Evolutionary conservation across 2,888 invertebrate species (phyloP), one percentile per base, ranked within the genome.

Genomic region (Dendrolimus houi): DNA sequence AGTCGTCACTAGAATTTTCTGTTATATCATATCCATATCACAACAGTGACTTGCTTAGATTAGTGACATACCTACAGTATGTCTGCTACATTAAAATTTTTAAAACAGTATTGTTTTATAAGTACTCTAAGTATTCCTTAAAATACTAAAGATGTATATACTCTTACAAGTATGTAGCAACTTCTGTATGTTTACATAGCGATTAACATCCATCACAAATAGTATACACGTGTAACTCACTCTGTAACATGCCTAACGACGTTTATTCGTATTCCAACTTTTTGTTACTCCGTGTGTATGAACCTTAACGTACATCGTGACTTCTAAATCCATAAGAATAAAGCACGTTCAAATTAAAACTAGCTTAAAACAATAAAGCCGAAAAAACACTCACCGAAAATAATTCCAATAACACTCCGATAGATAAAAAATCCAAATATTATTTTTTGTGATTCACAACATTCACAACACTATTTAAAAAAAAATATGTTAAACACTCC

Each of bases 341-440:
- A 59, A 61, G 56, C 65, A 67, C 66, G 67, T 57, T 64, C 61
- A 71, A 66, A 72, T 66, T 68, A 67, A 66, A 69, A 65, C 64
- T 63, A 70, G 64, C 64, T 60, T 64, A 66, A 61, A 62, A 66
- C 61, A 64, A 63, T 59, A 57, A 59, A 59, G 12, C 47, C 56
- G 55, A 64, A 64, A 64, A 62, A 61, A 58, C 64, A 82, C 85
- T 84, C 66, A 85, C 85, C 85, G 69, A 77, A 79, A 77, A 72
- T 62, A 61, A 65, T 69, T 69, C 73, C 64, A 57, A 68, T 66
- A 59, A 58, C 57, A 53, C 59, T 56, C 54, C 17, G 57, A 61
- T 54, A 62, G 62, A 29, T 66, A 59, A 66, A 66, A 72, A 66
- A 68, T 71, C 72, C 71, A 71, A 71, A 63, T 55, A 55, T 14